Evolutionary conservation across 2,113 vertebrate genomes (phyloP), one percentile per base, ranked within the genome.

Genomic region (Cyphomyrus plagiostoma): DNA sequence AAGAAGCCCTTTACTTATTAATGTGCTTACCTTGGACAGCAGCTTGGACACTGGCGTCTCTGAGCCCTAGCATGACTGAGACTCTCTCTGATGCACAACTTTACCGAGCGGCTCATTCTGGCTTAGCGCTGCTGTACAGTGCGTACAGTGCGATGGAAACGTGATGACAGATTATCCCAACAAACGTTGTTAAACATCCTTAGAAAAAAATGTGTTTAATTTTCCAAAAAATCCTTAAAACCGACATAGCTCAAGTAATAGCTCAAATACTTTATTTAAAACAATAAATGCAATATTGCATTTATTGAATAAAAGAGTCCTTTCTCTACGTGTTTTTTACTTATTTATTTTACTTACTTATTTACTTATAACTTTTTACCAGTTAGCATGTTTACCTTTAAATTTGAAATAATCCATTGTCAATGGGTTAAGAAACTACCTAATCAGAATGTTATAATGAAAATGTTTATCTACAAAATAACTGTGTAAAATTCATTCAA

Each of bases 11-110:
- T 90, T 45, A 77, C 86, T 90, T 88, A 88, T 88, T 90, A 52
- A 90, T 88, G 74, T 53, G 89, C 66, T 83, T 82, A 90, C 89
- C 89, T 83, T 30, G 86, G 48, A 74, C 86, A 48, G 23, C n/a
- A 0, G 23, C 23, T 7, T 19, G 83, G 89, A 49, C 53, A 8
- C n/a, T 17, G 13, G 23, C 21, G 23, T n/a, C 56, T 49, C 77
- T 48, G 23, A 15, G 49, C 52, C 42, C 42, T 1, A 6, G 17
- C 49, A 10, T 19, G 23, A 11, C 45, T 13, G 45, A 84, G 3
- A 23, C 42, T 0, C 42, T n/a, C 9, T 45, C 45, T n/a, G 45
- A 84, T 4, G 45, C 42, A n/a, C 21, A 80, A 70, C 74, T 77
- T 84, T 48, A 8, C 42, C 46, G 45, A n/a, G 1, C 45, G 30